Base-by-base conservation (phyloP, 2,888 invertebrate genomes). In the Orthosia gothica region DNA sequence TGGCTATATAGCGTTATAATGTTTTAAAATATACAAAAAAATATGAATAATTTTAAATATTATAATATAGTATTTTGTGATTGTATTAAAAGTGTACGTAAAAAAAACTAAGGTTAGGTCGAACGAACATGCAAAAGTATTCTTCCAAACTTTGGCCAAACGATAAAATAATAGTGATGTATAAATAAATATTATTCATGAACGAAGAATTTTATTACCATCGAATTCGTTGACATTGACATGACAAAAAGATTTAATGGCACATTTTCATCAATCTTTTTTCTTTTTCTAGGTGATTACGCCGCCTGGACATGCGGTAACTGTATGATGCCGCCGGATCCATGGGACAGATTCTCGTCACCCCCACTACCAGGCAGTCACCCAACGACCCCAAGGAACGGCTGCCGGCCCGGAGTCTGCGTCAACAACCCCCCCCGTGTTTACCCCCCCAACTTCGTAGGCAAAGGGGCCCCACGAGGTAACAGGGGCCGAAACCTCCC, bases 71-170 rank as follows among this genome's bases (percentile, higher is more conserved):
- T 91, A 90, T 90, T 90, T 91, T 92, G 88, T 88, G 89, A 90
- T 86, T 89, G 86, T 91, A 91, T 88, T 89, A 82, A 90, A n/a
- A 84, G 55, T 87, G 86, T 89, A 86, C 75, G 84, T 87, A 81
- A 82, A 73, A 82, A 73, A 74, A 74, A 83, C 70, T 85, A 86
- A 87, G 82, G 81, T 88, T 87, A 90, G 88, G 88, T 88, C 87
- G 88, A 92, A 90, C 88, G 93, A 93, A 92, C 84, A 84, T 77
- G 86, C 87, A 84, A 86, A 92, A 91, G 90, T 93, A 94, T 94
- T 95, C 96, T 96, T 96, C 96, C 95, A 94, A 91, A 92, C 92
- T 94, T 92, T 92, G 95, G 95, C 95, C 95, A 96, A 96, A 94
- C 88, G 87, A 93, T 90, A 87, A 83, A n/a, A n/a, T n/a, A n/a